These are phyloP conservation scores for Anabas testudineus DNA, from an alignment of 2,797 vertebrate genomes.

Conservation along the genomic window DNA sequence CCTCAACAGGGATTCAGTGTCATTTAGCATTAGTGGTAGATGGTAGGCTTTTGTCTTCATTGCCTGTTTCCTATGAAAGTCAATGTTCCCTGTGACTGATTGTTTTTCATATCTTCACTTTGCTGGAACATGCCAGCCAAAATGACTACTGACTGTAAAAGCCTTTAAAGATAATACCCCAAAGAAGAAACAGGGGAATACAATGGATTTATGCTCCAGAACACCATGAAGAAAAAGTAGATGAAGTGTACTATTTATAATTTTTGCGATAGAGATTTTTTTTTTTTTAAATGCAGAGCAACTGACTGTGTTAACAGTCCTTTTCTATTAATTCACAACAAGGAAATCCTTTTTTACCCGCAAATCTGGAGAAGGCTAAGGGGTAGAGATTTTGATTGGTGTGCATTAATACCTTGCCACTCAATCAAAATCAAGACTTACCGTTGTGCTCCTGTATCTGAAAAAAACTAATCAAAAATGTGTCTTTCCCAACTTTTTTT, in stretches of 20 bases:
- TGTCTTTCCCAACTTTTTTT: conserved; percentile 56
- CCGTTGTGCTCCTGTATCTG: conserved; percentile 81
- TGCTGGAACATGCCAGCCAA: conserved; percentile 64
- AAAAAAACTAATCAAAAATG: conserved; percentile 69
- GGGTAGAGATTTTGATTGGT: conserved; percentile 80
- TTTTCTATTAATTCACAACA: conserved; percentile 52
- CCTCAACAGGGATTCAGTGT: conserved; percentile 75
- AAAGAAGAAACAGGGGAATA: conserved; percentile 64
- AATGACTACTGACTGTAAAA: conserved; percentile 65
- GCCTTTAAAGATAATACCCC: conserved; percentile 70
- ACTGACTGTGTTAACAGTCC: conserved; percentile 38
- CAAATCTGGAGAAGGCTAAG: conserved; percentile 45
- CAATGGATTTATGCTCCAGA: conserved; percentile 69
- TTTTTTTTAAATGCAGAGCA: conserved; percentile 44
- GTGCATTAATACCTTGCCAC: conserved; percentile 63
- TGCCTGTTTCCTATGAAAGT: conserved; percentile 66
- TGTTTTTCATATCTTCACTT: conserved; percentile 72
- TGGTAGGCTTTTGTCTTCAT: conserved; percentile 71
- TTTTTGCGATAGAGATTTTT: conserved; percentile 37
- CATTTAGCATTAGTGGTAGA: conserved; percentile 74
- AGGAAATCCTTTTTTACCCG: conserved; percentile 43
- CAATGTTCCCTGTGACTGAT: conserved; percentile 61
- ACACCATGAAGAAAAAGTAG: conserved; percentile 53
- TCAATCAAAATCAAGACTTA: conserved; percentile 87
- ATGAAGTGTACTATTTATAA: conserved; percentile 61